Conservation (phyloP, 2,113 vertebrate species). For the Myocastor coypus region DNA sequence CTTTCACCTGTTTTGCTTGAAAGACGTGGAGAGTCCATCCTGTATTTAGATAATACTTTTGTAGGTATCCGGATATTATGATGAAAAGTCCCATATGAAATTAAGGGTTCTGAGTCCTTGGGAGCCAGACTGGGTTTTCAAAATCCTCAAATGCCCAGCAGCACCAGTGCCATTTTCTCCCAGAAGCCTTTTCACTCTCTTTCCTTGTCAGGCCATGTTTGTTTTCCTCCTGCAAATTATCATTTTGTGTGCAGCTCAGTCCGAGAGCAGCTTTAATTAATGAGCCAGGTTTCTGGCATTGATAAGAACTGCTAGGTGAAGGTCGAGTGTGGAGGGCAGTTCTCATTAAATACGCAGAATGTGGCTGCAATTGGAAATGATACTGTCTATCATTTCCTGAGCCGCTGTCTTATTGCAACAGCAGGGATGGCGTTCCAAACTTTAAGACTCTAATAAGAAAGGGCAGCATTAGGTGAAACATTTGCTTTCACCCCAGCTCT, state of each 20-base stretch:
- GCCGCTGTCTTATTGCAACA: constrained; percentile 16
- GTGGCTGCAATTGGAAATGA: constrained; percentile 64
- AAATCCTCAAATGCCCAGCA: constrained; percentile 8
- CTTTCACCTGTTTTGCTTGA: background rate
- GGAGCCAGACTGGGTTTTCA: background rate
- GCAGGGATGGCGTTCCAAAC: background rate
- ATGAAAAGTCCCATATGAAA: background rate
- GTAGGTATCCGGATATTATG: background rate
- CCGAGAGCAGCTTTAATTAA: constrained; percentile 79
- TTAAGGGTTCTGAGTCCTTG: background rate
- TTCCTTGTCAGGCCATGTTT: background rate
- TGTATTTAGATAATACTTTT: background rate
- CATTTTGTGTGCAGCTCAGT: constrained; percentile 69
- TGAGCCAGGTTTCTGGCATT: constrained; percentile 73
- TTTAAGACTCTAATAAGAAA: constrained; percentile 35
- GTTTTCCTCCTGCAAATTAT: constrained; percentile 55
- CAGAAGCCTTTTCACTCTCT: background rate
- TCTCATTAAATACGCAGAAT: constrained; percentile 74
- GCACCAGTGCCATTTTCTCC: background rate
- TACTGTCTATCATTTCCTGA: constrained; percentile 44
- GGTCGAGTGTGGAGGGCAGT: constrained; percentile 62
- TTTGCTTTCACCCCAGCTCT: background rate
- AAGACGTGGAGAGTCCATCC: background rate
- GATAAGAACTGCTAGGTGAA: constrained; percentile 75
- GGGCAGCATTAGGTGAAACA: background rate